Conservation (phyloP, 2,888 invertebrate genomes). For the Rhingia rostrata region DNA sequence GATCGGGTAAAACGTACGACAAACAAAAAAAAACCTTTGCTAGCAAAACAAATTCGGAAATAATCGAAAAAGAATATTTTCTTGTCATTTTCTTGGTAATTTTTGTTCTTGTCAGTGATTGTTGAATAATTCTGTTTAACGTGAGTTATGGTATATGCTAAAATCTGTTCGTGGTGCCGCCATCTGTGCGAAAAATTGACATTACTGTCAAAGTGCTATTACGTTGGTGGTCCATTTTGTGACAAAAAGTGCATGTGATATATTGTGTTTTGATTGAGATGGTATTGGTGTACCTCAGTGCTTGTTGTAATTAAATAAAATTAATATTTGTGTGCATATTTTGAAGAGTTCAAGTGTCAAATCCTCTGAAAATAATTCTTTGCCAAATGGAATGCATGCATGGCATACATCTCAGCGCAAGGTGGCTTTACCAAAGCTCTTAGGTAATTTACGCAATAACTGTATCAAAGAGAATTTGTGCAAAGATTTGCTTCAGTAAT, state of each 20-base stretch:
- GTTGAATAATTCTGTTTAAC: conserved; percentile 16
- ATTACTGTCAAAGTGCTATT: conserved; percentile 26
- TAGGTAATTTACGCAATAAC: conserved; percentile 78
- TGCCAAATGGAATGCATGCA: conserved; percentile 81
- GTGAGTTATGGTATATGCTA: conserved; percentile 1
- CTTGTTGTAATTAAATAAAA: too few species aligned
- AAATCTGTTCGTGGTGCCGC: background rate
- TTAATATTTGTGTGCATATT: too few species aligned
- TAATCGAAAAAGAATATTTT: background rate
- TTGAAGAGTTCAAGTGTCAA: background rate
- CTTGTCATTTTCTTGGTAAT: conserved; percentile 14
- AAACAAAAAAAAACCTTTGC: conserved; percentile 14
- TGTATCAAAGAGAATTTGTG: background rate
- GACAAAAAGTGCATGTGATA: conserved; percentile 46
- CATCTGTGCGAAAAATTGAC: conserved; percentile 29
- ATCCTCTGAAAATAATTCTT: conserved; percentile 38
- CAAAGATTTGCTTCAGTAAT: background rate
- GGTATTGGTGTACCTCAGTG: too few species aligned
- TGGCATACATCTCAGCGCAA: conserved; percentile 83
- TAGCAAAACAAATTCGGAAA: background rate
- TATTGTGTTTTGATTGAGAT: conserved; percentile 18
- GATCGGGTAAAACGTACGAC: conserved; percentile 51
- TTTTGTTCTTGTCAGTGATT: conserved; percentile 8
- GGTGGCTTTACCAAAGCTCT: conserved; percentile 82
- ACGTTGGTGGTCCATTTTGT: conserved; percentile 42